phyloP scores from a whole-genome alignment of 53 echinoderm and acorn worm species.

The Pentamera pediparva region DNA sequence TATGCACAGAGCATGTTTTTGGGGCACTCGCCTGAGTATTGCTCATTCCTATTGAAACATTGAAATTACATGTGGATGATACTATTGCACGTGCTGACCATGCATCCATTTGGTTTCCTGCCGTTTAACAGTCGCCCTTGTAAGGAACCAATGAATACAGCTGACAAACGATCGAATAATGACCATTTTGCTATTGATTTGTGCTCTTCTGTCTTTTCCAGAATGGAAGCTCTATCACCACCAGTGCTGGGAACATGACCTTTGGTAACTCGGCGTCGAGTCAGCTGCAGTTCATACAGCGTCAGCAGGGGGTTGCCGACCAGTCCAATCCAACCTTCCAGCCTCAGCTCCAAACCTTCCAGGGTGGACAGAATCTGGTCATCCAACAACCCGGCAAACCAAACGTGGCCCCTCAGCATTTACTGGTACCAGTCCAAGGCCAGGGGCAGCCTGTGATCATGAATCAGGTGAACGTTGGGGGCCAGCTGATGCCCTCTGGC shows the following conservation, averaged over 20 bases:
- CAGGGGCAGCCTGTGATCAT: constrained; percentile 10
- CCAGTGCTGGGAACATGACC: not conserved
- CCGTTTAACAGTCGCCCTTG: not conserved
- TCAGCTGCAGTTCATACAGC: constrained; percentile 46
- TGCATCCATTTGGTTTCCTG: not conserved
- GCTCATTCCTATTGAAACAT: not conserved
- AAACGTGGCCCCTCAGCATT: not conserved
- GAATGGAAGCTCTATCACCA: not conserved
- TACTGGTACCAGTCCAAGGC: constrained; percentile 4
- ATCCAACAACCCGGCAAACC: not conserved
- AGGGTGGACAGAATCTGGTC: not conserved
- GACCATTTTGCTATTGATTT: not conserved
- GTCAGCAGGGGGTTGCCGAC: constrained; percentile 50
- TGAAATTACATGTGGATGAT: not conserved
- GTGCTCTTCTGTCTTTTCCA: not conserved
- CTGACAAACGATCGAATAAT: not conserved
- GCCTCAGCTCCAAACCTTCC: constrained; percentile 33
- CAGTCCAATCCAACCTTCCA: constrained; percentile 30
- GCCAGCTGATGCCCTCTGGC: not conserved
- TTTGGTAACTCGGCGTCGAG: constrained; percentile 14
- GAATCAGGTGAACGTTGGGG: constrained; percentile 2
- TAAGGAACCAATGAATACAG: not conserved
- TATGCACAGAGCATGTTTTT: not conserved
- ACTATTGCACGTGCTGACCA: not conserved
- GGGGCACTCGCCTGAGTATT: not conserved